These are phyloP conservation scores for Eueremaeus valkanovi DNA, from an alignment of 2,888 invertebrate species.

Conservation along the genomic window DNA sequence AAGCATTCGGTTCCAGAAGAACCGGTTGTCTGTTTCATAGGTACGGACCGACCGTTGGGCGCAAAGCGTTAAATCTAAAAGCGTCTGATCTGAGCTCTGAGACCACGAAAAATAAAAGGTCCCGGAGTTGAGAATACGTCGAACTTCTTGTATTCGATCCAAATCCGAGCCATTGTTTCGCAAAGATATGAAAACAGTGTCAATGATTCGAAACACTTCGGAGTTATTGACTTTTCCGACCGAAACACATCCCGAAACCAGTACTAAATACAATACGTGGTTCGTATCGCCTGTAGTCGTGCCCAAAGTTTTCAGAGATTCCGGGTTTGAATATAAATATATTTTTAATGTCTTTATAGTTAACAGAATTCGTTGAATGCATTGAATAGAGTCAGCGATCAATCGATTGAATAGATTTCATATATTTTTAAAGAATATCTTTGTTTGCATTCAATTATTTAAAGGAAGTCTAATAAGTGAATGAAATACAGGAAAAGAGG, in stretches of 20 bases:
- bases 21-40: conserved; percentile 80
- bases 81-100: conserved; percentile 47
- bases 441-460: conserved; percentile 1
- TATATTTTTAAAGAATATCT: background rate
- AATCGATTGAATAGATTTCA: background rate
- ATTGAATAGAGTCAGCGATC: background rate
- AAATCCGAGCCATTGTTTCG: conserved; percentile 52
- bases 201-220: conserved; percentile 91
- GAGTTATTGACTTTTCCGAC: conserved; percentile 91
- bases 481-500: conserved; percentile 8
- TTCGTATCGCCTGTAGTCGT: conserved; percentile 53
- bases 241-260: conserved; percentile 92
- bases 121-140: conserved; percentile 80
- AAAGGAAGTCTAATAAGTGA: conserved; percentile 20
- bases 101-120: conserved; percentile 96
- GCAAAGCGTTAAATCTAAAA: conserved; percentile 88
- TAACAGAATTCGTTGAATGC: background rate
- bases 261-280: conserved; percentile 74
- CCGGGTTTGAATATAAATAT: too few relatives aligned
- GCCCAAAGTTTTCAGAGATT: background rate
- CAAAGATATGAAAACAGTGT: conserved; percentile 82
- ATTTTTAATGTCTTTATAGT: background rate
- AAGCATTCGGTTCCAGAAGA: conserved; percentile 97
- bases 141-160: conserved; percentile 54
- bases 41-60: conserved; percentile 82